Evolutionary conservation across 1,140 invertebrate genomes (phyloP).

Genomic region (Pteromalus puparum): DNA sequence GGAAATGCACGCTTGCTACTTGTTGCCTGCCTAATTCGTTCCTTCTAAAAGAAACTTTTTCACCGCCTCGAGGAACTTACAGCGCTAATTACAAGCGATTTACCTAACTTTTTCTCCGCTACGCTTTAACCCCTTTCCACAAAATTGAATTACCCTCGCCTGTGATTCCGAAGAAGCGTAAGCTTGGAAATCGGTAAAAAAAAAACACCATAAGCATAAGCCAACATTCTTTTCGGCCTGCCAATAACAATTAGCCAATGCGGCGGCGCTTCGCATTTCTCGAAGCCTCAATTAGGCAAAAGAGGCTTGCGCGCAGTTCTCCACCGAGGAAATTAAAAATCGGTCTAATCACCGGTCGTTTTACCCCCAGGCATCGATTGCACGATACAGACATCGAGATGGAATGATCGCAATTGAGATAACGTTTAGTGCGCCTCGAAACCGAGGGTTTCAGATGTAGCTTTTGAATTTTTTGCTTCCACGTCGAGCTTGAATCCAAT

Average conservation of each 20-base stretch:
- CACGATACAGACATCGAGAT: slow-evolving; percentile 19
- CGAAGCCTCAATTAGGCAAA: slow-evolving; percentile 11
- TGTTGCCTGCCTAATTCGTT: not conserved
- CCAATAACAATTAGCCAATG: slow-evolving; percentile 29
- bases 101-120: not conserved
- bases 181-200: not conserved
- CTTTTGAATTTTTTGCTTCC: not conserved
- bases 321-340: slow-evolving; percentile 38
- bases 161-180: not conserved
- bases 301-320: not conserved
- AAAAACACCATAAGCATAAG: not conserved
- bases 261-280: not conserved
- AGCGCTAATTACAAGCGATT: not conserved
- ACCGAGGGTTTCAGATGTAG: not conserved
- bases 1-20: no score
- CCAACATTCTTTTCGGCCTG: not conserved
- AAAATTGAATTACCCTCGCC: not conserved
- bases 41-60: not conserved
- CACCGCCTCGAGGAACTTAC: not conserved
- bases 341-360: slow-evolving; percentile 9
- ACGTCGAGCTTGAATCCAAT: not conserved
- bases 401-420: not conserved
- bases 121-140: not conserved
- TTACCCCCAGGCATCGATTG: not conserved
- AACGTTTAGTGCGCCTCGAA: not conserved